Evolutionary conservation across 2,113 vertebrate genomes (phyloP), one percentile per base, ranked within the genome.

Genomic region (Prunella himalayana): DNA sequence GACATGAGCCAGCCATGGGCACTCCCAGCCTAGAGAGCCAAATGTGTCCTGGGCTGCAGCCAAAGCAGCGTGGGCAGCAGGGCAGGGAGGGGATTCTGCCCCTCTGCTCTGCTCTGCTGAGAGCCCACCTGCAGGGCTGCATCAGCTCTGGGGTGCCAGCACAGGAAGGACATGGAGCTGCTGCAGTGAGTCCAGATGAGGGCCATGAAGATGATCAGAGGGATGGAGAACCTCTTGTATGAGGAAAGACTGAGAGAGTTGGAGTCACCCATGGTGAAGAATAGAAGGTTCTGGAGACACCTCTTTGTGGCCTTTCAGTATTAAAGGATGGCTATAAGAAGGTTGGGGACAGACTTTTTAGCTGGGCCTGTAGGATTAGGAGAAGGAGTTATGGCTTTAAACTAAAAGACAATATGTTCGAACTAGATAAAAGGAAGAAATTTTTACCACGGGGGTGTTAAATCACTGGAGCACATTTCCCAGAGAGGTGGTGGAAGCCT

Each of bases 161-260:
- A 64, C 5, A 28, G 8, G 1, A 37, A 42, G 3, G 44, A 37
- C 17, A 24, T 0, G 13, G 27, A 50, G 2, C 9, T 54, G 45
- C 0, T 80, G 56, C 12, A 91, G 6, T 1, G 2, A 11, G 3
- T 17, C 49, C 24, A 31, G 35, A 15, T 18, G 9, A 60, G 15
- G 15, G 7, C 7, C 33, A 2, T 0, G 0, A 49, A 65, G 3
- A 25, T 2, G 7, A 50, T 33, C 1, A 24, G 33, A n/a, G 37
- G 30, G 16, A 0, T 61, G 37, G 10, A 85, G 1, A 10, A 51
- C 8, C 17, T 60, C 7, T 69, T 2, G 21, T 61, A 0, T 11
- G 2, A 49, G 7, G 14, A 76, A 25, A 49, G 35, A 7, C 30
- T 31, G 54, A 31, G 41, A 54, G 16, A 61, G 11, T 31, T 61